Conservation (phyloP, 2,113 vertebrate species). For the Pygoscelis antarcticus region DNA sequence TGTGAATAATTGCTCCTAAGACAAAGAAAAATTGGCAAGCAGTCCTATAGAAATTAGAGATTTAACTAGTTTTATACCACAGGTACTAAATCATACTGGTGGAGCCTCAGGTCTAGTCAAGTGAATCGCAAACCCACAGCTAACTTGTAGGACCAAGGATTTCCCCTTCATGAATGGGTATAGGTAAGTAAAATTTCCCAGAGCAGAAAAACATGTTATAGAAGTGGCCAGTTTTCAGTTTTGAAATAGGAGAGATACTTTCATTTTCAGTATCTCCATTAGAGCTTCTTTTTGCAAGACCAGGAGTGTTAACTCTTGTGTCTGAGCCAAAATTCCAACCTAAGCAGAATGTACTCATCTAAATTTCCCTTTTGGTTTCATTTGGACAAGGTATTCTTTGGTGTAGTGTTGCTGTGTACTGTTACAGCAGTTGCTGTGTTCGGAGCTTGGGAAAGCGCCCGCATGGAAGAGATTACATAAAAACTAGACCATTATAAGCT, state of each 20-base stretch:
- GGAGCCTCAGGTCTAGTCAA: neutral
- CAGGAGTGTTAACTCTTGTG: constrained; percentile 22
- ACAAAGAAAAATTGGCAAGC: neutral
- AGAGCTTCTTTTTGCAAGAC: constrained; percentile 15
- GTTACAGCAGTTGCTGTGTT: constrained; percentile 60
- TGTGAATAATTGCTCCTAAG: neutral
- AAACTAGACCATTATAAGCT: constrained; percentile 18
- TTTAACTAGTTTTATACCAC: neutral
- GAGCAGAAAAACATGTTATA: neutral
- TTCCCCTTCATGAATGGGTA: constrained; percentile 24
- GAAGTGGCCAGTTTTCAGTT: neutral
- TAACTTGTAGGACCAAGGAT: neutral
- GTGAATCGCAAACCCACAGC: neutral
- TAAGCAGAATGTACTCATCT: constrained; percentile 68
- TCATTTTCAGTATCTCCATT: constrained; percentile 66
- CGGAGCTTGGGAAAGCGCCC: constrained; percentile 44
- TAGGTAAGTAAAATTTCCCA: constrained; percentile 42
- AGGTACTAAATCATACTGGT: neutral
- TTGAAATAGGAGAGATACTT: constrained; percentile 52
- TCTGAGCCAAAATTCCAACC: constrained; percentile 67
- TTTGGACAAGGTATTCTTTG: constrained; percentile 62
- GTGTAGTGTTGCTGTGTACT: constrained; percentile 67
- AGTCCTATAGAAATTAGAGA: neutral
- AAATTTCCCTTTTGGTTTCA: constrained; percentile 70
- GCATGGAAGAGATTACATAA: constrained; percentile 58